Conservation (phyloP, 2,797 vertebrate species). For the Poeciliopsis turneri region DNA sequence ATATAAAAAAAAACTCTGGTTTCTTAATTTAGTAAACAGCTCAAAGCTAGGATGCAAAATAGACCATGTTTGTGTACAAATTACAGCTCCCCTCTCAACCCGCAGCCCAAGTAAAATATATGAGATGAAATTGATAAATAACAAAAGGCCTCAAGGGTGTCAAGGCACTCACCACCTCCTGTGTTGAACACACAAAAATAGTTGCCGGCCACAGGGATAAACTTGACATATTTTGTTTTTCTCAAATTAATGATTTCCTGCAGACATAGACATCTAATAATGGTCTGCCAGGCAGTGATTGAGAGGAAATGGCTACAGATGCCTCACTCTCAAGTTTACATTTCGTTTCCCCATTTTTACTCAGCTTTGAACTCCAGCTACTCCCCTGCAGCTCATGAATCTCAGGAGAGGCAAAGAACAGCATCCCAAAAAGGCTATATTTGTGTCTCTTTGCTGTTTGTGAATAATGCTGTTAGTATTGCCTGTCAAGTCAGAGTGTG, state of each 20-base stretch:
- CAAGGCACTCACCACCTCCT: constrained; percentile 43
- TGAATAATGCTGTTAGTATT: constrained; percentile 34
- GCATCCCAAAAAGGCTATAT: constrained; percentile 43
- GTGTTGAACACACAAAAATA: constrained; percentile 61
- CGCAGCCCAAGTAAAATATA: constrained; percentile 55
- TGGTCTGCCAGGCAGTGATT: constrained; percentile 55
- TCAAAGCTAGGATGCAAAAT: constrained; percentile 22
- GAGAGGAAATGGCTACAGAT: constrained; percentile 58
- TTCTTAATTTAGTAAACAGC: constrained; percentile 31
- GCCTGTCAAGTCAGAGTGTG: constrained; percentile 12
- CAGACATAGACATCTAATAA: constrained; percentile 57
- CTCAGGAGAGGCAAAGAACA: constrained; percentile 37
- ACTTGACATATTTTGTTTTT: constrained; percentile 74
- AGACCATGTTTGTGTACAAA: constrained; percentile 53
- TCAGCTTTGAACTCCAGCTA: constrained; percentile 60
- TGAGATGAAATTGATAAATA: constrained; percentile 69
- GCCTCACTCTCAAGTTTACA: constrained; percentile 47
- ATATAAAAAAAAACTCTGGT: not conserved
- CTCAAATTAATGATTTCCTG: constrained; percentile 67
- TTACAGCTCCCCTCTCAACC: constrained; percentile 49
- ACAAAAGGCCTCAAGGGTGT: constrained; percentile 64
- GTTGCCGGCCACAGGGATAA: constrained; percentile 63
- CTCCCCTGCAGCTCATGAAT: constrained; percentile 53
- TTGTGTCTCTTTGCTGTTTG: constrained; percentile 33
- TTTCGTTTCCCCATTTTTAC: constrained; percentile 56